Conservation (phyloP, 2,113 vertebrate genomes). For the Raja brachyura region DNA sequence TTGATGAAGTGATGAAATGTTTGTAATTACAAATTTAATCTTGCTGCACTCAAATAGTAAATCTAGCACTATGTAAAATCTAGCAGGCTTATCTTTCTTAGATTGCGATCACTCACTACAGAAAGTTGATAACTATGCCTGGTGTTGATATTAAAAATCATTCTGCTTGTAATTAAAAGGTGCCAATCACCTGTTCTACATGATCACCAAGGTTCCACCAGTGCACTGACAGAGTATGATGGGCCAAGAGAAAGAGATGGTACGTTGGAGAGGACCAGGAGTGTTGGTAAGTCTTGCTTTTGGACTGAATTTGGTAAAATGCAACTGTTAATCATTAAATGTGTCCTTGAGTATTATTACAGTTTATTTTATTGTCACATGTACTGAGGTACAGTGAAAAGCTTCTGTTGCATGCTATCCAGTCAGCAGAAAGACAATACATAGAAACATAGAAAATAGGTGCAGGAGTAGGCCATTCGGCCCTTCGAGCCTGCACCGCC, state of each 20-base stretch:
- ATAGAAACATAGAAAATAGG: no score
- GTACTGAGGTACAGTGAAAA: no score
- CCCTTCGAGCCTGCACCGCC: no score
- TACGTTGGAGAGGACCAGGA: conserved; percentile 69
- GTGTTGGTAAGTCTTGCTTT: conserved; percentile 62
- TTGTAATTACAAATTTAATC: background rate
- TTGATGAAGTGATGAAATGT: background rate
- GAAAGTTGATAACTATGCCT: background rate
- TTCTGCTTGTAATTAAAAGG: conserved; percentile 50
- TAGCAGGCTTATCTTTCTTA: no score
- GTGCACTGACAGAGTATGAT: conserved; percentile 64
- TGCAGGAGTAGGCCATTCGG: no score
- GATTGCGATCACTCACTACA: no score
- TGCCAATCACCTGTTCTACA: conserved; percentile 82
- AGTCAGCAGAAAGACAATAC: no score
- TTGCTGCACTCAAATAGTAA: background rate
- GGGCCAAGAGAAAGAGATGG: conserved; percentile 73
- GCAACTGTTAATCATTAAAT: background rate
- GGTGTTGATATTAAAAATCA: background rate
- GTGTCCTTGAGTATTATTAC: background rate
- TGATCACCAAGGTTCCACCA: conserved; percentile 65
- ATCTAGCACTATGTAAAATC: background rate
- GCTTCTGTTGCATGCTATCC: no score
- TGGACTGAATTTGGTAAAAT: background rate
- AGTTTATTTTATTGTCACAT: no score